Evolutionary conservation across 2,113 vertebrate genomes (phyloP), one percentile per base, ranked within the genome.

Genomic region (Hyaena hyaena): DNA sequence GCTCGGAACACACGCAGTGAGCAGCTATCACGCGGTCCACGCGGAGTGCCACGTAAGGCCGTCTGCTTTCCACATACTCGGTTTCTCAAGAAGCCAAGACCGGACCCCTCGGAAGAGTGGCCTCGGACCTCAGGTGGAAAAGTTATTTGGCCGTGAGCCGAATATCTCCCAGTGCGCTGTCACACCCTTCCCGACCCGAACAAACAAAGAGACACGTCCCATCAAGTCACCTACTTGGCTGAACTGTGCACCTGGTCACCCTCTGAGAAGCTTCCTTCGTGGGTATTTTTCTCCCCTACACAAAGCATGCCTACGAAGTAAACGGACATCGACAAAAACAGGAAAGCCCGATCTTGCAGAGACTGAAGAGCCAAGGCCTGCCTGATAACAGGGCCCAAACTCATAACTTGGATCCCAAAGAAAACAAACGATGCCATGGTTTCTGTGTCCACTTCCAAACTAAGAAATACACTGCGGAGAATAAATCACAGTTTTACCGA

Each of bases 131-230:
- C 98, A 98, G 95, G 97, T 98, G 98, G 96, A 93, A 96, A 98
- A 7, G 58, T 23, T 74, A 92, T 71, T 96, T 93, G 97, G 91
- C 77, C 5, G 4, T 3, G 14, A 10, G 43, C 85, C 79, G 7
- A 82, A 23, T 45, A 19, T 55, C 86, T 98, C 93, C 33, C 96
- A 96, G 95, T 1, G 14, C 0, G 0, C 43, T 21, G 97, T 79
- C 96, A 96, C 97, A 80, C 97, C 97, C 97, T 98, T 98, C 98
- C 98, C 98, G 89, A 95, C 93, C 0, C 4, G 90, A 96, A 77
- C 92, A 97, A 98, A 94, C 93, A 96, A 89, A 84, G 96, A 96
- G 98, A 97, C 96, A n/a, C 74, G 65, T 87, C 97, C 94, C 79
- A 66, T 28, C 16, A 19, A 28, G 88, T 68, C 63, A 45, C 83